Percentiles rank a stretch among this genome's conserved stretches.
These are phyloP conservation scores for Trigoniulus corallinus DNA, from an alignment of 1,140 invertebrate species.

Conservation along the genomic window DNA sequence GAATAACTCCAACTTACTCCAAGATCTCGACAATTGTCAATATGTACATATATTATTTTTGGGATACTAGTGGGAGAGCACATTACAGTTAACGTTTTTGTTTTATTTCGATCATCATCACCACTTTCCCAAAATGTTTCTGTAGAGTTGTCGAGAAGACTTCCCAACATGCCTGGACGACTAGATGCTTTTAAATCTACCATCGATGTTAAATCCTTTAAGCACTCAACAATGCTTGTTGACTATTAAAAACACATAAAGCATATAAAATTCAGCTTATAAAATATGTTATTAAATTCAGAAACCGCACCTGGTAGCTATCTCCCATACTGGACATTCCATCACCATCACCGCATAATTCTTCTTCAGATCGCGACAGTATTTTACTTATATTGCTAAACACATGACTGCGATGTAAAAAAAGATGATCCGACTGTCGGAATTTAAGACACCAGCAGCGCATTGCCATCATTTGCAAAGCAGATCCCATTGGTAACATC, in stretches of 20 bases:
- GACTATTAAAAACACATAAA: conserved; percentile 14
- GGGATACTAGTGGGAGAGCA: conserved; percentile 31
- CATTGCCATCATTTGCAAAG: conserved; percentile 78
- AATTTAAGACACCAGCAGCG: conserved; percentile 85
- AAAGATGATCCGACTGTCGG: conserved; percentile 70
- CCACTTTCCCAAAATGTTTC: conserved; percentile 99
- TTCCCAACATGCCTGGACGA: conserved; percentile 78
- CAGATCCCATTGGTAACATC: conserved; percentile 66
- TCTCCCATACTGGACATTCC: conserved; percentile 2
- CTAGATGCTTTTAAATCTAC: conserved; percentile 79
- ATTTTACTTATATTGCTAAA: conserved; percentile 95
- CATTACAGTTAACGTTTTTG: conserved; percentile 51
- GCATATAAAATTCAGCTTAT: neutral
- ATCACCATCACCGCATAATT: conserved; percentile 18
- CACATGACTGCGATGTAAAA: conserved; percentile 80
- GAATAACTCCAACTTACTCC: conserved; percentile 38
- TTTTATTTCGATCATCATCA: conserved; percentile 83
- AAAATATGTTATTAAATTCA: too few relatives aligned
- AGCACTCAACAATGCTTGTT: conserved; percentile 36
- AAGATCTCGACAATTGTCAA: conserved; percentile 83
- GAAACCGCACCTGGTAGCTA: conserved; percentile 6
- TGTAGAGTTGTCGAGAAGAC: conserved; percentile 80
- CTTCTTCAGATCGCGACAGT: conserved; percentile 77
- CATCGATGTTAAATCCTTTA: conserved; percentile 52
- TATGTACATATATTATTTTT: conserved; percentile 60